Evolutionary conservation across 1,140 invertebrate genomes (phyloP).

Genomic region (Bombus ignitus): DNA sequence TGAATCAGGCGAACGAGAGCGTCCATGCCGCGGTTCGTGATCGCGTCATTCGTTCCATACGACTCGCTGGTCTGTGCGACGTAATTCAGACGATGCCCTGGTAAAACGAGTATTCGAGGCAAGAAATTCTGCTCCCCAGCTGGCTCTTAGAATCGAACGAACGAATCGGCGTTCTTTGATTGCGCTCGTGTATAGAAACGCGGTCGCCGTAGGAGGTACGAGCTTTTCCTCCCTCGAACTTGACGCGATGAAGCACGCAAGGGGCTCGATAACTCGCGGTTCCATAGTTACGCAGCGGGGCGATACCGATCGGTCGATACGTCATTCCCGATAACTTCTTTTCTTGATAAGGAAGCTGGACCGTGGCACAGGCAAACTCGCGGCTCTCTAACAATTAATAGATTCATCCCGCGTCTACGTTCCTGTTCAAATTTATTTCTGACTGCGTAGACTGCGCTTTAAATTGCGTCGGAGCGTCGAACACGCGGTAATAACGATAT

Average conservation of each 20-base stretch:
- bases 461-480: slow-evolving; percentile 26
- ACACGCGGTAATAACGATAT: slow-evolving; percentile 44
- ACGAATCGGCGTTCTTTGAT: slow-evolving; percentile 61
- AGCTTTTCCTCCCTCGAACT: slow-evolving; percentile 25
- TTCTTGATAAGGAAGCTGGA: slow-evolving; percentile 49
- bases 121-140: slow-evolving; percentile 22
- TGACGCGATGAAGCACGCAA: slow-evolving; percentile 63
- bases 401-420: slow-evolving; percentile 36
- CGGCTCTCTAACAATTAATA: slow-evolving; percentile 59
- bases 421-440: slow-evolving; percentile 8
- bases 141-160: slow-evolving; percentile 4
- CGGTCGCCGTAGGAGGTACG: slow-evolving; percentile 50
- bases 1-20: slow-evolving; percentile 22
- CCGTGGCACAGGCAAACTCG: background rate
- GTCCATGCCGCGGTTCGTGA: background rate
- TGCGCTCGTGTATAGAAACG: slow-evolving; percentile 41
- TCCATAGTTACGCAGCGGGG: slow-evolving; percentile 63
- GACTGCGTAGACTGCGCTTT: slow-evolving; percentile 22
- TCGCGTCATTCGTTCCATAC: slow-evolving; percentile 10
- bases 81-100: slow-evolving; percentile 44
- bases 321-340: slow-evolving; percentile 60
- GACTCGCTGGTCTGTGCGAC: background rate
- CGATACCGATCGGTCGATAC: slow-evolving; percentile 64
- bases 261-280: slow-evolving; percentile 60
- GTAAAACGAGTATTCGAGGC: slow-evolving; percentile 20